Evolutionary conservation across 2,113 vertebrate species (phyloP), one percentile per base, ranked within the genome.

Genomic region (Salminus brasiliensis): DNA sequence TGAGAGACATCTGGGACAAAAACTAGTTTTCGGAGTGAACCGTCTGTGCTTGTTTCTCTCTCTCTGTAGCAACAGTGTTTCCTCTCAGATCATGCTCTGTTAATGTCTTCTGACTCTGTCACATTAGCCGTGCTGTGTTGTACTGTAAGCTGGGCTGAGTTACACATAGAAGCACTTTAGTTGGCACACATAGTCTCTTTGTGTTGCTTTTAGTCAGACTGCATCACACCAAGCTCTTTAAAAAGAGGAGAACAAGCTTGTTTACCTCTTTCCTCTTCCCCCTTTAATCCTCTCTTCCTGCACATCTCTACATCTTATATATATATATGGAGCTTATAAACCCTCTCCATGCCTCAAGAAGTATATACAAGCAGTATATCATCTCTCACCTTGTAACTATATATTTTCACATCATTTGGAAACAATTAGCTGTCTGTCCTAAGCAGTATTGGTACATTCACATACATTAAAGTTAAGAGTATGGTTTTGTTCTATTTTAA

Each of bases 251-350:
- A 23, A 55, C 23, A 55, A 11, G 7, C 52, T 55, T 9, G 12
- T 15, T 9, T 9, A 9, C 4, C 36, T 39, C 36, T 39, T 27
- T 49, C 18, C 27, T 53, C 67, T 67, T 23, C 18, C 36, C 16
- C 39, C 30, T 60, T 27, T 16, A 16, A 27, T 23, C 72, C 60
- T 36, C 43, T 60, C 55, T 43, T 74, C 55, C 60, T 74, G 25
- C 60, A 57, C n/a, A n/a, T n/a, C n/a, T n/a, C n/a, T n/a, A n/a
- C n/a, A n/a, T n/a, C n/a, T n/a, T n/a, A n/a, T n/a, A n/a, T n/a
- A n/a, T n/a, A n/a, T n/a, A n/a, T 74, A 74, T 74, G 72, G 72
- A 45, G 55, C 72, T 62, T 60, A 43, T 75, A 75, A 75, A 65
- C 57, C 73, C 65, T 63, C 60, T 59, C 43, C 43, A 74, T 47